Conservation (phyloP, 2,113 vertebrate genomes). For the Pelodiscus sinensis region DNA sequence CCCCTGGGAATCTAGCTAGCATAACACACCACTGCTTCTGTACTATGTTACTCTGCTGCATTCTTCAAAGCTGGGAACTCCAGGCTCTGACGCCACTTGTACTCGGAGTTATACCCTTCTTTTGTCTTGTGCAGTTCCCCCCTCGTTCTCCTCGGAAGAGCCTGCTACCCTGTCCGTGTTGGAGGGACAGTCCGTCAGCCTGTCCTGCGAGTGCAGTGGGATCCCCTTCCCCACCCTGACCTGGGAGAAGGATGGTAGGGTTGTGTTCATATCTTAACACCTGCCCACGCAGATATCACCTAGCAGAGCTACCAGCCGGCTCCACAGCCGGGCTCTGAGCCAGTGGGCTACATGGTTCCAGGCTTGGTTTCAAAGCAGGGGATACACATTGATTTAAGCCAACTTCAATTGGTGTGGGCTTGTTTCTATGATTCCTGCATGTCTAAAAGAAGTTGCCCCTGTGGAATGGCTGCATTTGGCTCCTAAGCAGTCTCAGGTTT, state of each 20-base stretch:
- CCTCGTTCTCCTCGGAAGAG: conserved; percentile 51
- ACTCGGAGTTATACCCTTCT: not conserved
- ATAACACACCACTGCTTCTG: not conserved
- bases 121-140: conserved; percentile 65
- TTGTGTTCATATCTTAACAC: not conserved
- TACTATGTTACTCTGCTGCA: not conserved
- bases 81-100: not conserved
- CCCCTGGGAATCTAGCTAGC: not conserved
- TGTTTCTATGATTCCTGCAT: not conserved
- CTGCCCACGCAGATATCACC: rapidly evolving
- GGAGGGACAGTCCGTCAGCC: conserved; percentile 72
- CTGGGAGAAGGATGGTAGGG: conserved; percentile 89
- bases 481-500: not conserved
- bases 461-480: not conserved
- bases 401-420: not conserved
- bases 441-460: not conserved
- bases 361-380: not conserved
- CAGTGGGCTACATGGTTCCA: not conserved
- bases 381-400: not conserved
- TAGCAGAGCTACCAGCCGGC: rapidly evolving
- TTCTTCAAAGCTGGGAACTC: too few species aligned
- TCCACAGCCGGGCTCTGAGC: not conserved
- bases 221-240: conserved; percentile 86
- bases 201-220: conserved; percentile 87
- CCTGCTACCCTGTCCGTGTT: not conserved